These are phyloP conservation scores for Carcharodon carcharias DNA, from an alignment of 2,797 vertebrate species.

Conservation along the genomic window DNA sequence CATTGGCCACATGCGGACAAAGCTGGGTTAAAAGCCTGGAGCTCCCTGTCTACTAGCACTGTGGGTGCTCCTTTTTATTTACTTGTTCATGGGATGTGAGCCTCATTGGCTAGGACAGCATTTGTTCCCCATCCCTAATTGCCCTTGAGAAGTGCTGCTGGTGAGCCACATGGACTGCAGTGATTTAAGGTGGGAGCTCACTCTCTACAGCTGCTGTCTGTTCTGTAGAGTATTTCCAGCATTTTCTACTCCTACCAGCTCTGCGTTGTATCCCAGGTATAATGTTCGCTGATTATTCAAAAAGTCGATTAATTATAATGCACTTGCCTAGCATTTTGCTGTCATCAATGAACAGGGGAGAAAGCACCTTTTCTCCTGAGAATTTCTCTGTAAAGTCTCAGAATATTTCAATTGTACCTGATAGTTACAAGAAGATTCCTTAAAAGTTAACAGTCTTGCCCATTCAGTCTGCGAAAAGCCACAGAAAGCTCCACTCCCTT, in stretches of 20 bases:
- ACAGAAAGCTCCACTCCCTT: neutral
- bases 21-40: too few species aligned
- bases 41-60: too few species aligned
- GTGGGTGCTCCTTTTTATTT: neutral
- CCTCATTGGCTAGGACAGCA: neutral
- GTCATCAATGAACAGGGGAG: neutral
- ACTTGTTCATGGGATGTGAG: neutral
- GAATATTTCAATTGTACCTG: neutral
- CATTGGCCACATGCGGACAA: too few species aligned
- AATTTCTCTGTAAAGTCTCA: neutral
- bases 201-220: neutral
- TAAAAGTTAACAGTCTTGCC: neutral
- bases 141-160: neutral
- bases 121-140: neutral
- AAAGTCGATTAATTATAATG: neutral
- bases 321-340: neutral
- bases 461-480: neutral
- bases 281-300: neutral
- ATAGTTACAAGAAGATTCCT: neutral
- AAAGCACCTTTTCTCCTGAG: neutral
- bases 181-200: neutral
- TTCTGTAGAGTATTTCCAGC: neutral
- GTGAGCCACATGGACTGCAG: neutral
- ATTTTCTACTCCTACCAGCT: neutral
- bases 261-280: neutral